phyloP scores from a whole-genome alignment of 2,113 vertebrate genomes.

The Tor tambroides region DNA sequence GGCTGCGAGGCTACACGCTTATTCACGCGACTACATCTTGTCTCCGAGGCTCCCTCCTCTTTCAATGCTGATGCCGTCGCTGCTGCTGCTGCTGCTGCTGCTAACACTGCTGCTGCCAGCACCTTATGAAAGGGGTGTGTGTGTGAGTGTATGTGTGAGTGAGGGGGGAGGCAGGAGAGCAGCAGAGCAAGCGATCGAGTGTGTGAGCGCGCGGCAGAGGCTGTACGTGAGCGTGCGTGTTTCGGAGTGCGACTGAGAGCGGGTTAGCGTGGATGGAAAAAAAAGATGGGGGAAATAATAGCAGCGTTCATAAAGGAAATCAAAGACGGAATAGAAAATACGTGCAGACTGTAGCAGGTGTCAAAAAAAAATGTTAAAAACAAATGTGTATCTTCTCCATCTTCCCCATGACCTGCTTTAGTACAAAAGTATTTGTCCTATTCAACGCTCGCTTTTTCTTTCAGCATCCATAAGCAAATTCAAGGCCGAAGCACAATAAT shows the following conservation, averaged over 20 bases:
- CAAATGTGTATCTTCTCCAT: neutral
- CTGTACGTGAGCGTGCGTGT: constrained; percentile 49
- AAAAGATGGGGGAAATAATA: constrained; percentile 59
- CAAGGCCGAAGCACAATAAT: neutral
- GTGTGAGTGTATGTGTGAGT: constrained; percentile 62
- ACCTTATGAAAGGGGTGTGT: constrained; percentile 79
- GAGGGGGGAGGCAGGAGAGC: constrained; percentile 33
- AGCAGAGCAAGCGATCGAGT: constrained; percentile 26
- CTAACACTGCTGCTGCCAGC: constrained; percentile 76
- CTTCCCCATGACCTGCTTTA: neutral
- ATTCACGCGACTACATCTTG: constrained; percentile 64
- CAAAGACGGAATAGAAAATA: neutral
- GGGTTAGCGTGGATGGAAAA: constrained; percentile 73
- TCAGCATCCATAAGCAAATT: neutral
- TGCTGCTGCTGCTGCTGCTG: constrained; percentile 53
- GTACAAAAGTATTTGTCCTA: neutral
- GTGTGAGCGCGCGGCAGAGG: constrained; percentile 38
- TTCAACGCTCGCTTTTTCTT: neutral
- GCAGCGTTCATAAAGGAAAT: constrained; percentile 10
- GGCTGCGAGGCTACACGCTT: constrained; percentile 61
- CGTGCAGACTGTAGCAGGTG: neutral
- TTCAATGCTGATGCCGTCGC: constrained; percentile 25
- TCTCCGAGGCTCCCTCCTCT: constrained; percentile 70
- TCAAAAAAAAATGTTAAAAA: neutral
- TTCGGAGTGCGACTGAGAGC: constrained; percentile 59